phyloP scores from a whole-genome alignment of 1,140 invertebrate species.

The Heliconius nattereri region DNA sequence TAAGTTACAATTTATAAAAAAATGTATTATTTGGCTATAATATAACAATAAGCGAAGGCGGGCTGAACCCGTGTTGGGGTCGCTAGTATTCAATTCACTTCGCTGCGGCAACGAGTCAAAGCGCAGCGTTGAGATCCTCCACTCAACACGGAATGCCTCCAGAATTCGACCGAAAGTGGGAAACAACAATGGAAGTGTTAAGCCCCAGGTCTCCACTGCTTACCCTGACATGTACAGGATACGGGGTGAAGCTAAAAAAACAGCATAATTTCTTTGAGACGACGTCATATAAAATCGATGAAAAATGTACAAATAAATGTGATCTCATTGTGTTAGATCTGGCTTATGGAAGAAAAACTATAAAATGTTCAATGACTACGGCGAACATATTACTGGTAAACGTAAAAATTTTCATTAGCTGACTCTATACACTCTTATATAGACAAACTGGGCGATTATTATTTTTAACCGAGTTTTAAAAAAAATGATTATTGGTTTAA shows the following conservation, averaged over 20 bases:
- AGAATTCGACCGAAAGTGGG: not conserved
- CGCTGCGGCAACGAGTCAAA: not conserved
- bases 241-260: not conserved
- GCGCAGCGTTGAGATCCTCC: not conserved
- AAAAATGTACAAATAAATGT: slow-evolving; percentile 8
- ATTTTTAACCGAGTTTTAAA: not conserved
- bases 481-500: not conserved
- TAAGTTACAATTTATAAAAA: no score
- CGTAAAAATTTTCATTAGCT: not conserved
- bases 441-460: not conserved
- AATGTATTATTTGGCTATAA: no score
- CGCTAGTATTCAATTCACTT: not conserved
- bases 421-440: not conserved
- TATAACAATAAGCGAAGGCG: no score
- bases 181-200: not conserved
- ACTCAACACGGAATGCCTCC: not conserved
- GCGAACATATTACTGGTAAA: not conserved
- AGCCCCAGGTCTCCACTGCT: not conserved
- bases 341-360: slow-evolving; percentile 23
- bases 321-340: slow-evolving; percentile 25
- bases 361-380: slow-evolving; percentile 22
- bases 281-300: not conserved
- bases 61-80: no score
- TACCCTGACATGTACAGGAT: not conserved
- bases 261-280: not conserved